Conservation (phyloP, 2,888 invertebrate species). For the Agriopis leucophaearia region DNA sequence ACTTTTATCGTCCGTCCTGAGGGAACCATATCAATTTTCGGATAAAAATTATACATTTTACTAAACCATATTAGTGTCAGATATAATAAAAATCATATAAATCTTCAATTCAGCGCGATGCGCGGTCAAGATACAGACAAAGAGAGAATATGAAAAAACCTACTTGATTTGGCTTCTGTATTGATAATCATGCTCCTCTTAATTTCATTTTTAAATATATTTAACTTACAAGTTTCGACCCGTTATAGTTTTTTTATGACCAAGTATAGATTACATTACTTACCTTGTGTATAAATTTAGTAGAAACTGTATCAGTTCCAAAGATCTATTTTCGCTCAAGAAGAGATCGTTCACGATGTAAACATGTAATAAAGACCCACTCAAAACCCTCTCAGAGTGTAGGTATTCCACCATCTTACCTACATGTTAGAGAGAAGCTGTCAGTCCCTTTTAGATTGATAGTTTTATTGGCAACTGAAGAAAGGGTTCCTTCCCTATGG, state of each 20-base stretch:
- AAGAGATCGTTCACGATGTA: conserved; percentile 22
- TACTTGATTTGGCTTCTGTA: no score
- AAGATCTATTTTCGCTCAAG: conserved; percentile 8
- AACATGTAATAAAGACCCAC: conserved; percentile 28
- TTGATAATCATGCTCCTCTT: no score
- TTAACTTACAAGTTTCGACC: no score
- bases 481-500: conserved; percentile 43
- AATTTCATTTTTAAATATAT: no score
- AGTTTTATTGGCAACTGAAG: conserved; percentile 48
- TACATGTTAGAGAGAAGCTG: conserved; percentile 39
- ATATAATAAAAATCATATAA: no score
- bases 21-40: no score
- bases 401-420: conserved; percentile 29
- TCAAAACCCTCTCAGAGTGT: conserved; percentile 30
- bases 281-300: not conserved
- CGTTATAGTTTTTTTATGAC: not conserved
- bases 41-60: no score
- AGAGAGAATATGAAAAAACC: no score
- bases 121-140: no score
- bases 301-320: not conserved
- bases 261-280: not conserved
- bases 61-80: no score
- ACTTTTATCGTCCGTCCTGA: no score
- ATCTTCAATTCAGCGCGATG: no score
- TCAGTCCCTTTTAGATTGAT: conserved; percentile 47